Conservation (phyloP, 2,113 vertebrate species). For the Megaptera novaeangliae region DNA sequence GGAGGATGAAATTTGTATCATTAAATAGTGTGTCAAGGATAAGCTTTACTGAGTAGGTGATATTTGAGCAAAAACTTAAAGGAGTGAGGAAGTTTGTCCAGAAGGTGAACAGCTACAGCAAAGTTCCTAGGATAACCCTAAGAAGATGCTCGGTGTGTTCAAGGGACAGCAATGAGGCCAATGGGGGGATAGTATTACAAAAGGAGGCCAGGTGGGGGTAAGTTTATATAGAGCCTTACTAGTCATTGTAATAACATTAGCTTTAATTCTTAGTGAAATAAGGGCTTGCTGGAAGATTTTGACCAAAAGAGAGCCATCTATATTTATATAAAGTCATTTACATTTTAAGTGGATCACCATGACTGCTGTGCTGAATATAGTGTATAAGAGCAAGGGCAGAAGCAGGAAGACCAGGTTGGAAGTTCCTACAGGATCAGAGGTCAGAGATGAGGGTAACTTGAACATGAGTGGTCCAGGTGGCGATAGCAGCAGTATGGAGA, state of each 20-base stretch:
- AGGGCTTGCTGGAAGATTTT: not conserved
- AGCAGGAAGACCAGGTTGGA: not conserved
- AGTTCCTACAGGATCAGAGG: too few species aligned
- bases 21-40: not conserved
- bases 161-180: not conserved
- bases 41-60: not conserved
- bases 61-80: not conserved
- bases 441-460: not conserved
- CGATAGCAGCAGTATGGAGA: not conserved
- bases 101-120: not conserved
- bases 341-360: not conserved
- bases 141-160: not conserved
- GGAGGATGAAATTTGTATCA: not conserved
- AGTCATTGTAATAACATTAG: not conserved
- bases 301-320: not conserved
- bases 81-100: not conserved
- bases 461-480: not conserved
- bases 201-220: fast-evolving
- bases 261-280: not conserved
- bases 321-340: not conserved
- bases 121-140: not conserved
- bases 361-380: not conserved
- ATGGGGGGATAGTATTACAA: not conserved
- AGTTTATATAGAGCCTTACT: not conserved
- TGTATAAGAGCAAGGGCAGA: not conserved